A percentile compares a stretch with the other conserved stretches of the same genome.
Evolutionary conservation across 1,140 invertebrate species (phyloP).

Genomic region (Caenorhabditis elegans): WBcel235 BX284603.4:3842001-3842500

Average conservation of each 20-base stretch:
- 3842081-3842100: conserved; percentile 74
- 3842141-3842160: conserved; percentile 81
- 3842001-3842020: too few species aligned
- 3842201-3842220: conserved; percentile 73
- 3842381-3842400: conserved; percentile 69
- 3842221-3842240: conserved; percentile 85
- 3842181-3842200: conserved; percentile 82
- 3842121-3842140: conserved; percentile 87
- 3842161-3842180: conserved; percentile 87
- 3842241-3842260: conserved; percentile 92
- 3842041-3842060: conserved; percentile 92
- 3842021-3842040: conserved; percentile 72
- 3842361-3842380: conserved; percentile 98
- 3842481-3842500: too few species aligned
- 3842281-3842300: conserved; percentile 99
- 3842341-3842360: conserved; percentile 71
- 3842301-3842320: conserved; percentile 84
- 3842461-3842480: too few species aligned
- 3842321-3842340: conserved; percentile 72
- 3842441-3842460: too few species aligned
- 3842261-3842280: conserved; percentile 94
- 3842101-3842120: conserved; percentile 82
- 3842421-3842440: too few species aligned
- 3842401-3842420: too few species aligned
- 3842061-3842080: conserved; percentile 95